A percentile compares a stretch with the other conserved stretches of the same genome.
Conservation (phyloP, 1,140 invertebrate species). For the Meloidogyne floridensis region DNA sequence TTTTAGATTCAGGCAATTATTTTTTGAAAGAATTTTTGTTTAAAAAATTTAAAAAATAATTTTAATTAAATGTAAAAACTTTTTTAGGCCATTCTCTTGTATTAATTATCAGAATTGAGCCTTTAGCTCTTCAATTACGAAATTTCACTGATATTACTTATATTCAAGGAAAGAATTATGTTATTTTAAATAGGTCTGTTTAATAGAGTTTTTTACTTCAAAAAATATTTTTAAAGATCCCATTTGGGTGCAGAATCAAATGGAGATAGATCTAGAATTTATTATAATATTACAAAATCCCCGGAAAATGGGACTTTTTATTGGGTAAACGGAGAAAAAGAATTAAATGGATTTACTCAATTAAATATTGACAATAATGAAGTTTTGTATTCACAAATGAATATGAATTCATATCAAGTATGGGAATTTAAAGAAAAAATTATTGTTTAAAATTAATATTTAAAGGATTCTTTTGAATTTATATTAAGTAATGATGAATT, state of each 20-base stretch:
- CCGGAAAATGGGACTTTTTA: slow-evolving; percentile 65
- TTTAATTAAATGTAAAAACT: neutral
- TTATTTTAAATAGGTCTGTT: slow-evolving; percentile 52
- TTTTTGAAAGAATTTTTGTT: neutral
- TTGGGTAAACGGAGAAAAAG: slow-evolving; percentile 65
- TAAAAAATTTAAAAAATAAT: neutral
- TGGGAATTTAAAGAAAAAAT: neutral
- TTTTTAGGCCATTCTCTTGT: slow-evolving; percentile 40
- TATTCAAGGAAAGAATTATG: slow-evolving; percentile 62
- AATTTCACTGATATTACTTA: slow-evolving; percentile 60
- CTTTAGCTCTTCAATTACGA: slow-evolving; percentile 57
- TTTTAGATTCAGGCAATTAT: neutral
- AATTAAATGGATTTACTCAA: slow-evolving; percentile 61
- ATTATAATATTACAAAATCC: slow-evolving; percentile 53
- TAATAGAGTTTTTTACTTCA: no score
- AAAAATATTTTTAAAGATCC: slow-evolving; percentile 34
- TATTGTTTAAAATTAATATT: slow-evolving; percentile 16
- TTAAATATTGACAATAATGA: slow-evolving; percentile 62
- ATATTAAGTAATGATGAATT: slow-evolving; percentile 58
- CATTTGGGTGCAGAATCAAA: slow-evolving; percentile 64
- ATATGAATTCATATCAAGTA: slow-evolving; percentile 61
- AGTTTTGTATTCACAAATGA: slow-evolving; percentile 64
- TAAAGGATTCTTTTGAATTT: slow-evolving; percentile 59
- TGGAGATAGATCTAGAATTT: slow-evolving; percentile 51
- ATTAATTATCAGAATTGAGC: slow-evolving; percentile 52